A percentile compares a stretch with the other conserved stretches of the same genome.
Conservation (phyloP, 1,140 invertebrate species). For the Micrasema longulum region DNA sequence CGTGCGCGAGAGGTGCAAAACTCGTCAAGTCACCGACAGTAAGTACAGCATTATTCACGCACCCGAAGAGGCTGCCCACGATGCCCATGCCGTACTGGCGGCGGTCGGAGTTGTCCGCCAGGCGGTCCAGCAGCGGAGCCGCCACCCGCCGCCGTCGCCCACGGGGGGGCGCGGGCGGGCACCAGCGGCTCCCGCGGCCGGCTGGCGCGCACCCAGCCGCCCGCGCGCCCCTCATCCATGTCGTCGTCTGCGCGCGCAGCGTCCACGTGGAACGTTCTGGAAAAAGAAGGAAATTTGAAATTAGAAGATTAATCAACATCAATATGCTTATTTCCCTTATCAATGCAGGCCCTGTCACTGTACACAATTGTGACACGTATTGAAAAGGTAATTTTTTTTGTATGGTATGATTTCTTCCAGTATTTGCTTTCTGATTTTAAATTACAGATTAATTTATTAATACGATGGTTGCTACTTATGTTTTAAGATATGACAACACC, state of each 20-base stretch:
- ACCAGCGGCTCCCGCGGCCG: conserved; percentile 61
- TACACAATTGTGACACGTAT: neutral
- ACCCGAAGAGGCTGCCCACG: conserved; percentile 83
- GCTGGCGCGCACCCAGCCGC: conserved; percentile 45
- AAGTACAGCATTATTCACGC: conserved; percentile 56
- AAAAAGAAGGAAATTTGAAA: neutral
- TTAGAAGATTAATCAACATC: neutral
- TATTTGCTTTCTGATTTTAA: neutral
- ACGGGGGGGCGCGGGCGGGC: conserved; percentile 61
- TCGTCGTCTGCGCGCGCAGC: conserved; percentile 40
- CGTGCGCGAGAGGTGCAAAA: too few species aligned
- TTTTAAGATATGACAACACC: too few species aligned
- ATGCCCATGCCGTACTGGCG: conserved; percentile 88
- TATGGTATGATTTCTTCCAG: neutral
- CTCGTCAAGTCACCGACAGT: too few species aligned
- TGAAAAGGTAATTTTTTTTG: neutral
- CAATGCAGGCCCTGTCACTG: neutral
- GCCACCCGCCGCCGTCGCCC: conserved; percentile 74
- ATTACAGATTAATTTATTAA: neutral
- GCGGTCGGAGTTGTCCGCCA: conserved; percentile 85
- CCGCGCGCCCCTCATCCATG: conserved; percentile 32
- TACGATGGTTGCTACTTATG: neutral
- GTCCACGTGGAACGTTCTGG: conserved; percentile 10
- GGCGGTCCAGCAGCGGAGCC: conserved; percentile 74
- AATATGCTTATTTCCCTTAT: neutral